Base-by-base conservation (phyloP, 2,797 vertebrate species). In the Mormyrops attenuatus region DNA sequence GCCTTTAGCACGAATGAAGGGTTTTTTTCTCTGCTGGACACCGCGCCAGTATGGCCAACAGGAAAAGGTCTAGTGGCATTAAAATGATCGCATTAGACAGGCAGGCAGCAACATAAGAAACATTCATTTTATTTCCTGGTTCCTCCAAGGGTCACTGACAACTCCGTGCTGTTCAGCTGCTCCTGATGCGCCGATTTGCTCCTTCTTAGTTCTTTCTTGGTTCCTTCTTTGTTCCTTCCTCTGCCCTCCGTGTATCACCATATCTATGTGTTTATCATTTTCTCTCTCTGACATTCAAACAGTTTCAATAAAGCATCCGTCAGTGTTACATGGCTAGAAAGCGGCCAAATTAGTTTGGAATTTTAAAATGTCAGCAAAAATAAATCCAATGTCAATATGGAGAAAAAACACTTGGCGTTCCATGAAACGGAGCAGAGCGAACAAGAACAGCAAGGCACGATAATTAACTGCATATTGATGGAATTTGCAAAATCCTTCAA, bases 361-460 rank as follows among this genome's bases (percentile, higher is more conserved):
- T 95, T 93, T 90, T 34, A 90, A 90, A 88, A 91, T 90, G 93
- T 95, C 95, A 95, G 95, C 95, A 93, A 92, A 95, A 95, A 88
- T 92, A 92, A 94, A 95, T 11, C 73, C n/a, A 93, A 93, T 93
- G 94, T 95, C 95, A 94, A 96, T 94, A 93, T 88, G 77, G 73
- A 47, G 77, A 20, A 93, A 93, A 93, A 95, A 94, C 94, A 92
- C 92, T 93, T 89, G 92, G 93, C 93, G 93, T 95, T 93, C 94
- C 92, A 94, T 94, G 94, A 95, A 89, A 87, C 94, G 92, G 94
- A 94, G 95, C 91, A 34, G 49, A 89, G 90, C 90, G 91, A 94
- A 93, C 92, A 90, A 89, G 88, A 92, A 89, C 93, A 93, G 94
- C 93, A 93, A 60, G 57, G 8, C 82, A 38, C 44, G 87, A 90